Evolutionary conservation across 2,797 vertebrate species (phyloP), one percentile per base, ranked within the genome.

Genomic region (Phylloscopus collybita): DNA sequence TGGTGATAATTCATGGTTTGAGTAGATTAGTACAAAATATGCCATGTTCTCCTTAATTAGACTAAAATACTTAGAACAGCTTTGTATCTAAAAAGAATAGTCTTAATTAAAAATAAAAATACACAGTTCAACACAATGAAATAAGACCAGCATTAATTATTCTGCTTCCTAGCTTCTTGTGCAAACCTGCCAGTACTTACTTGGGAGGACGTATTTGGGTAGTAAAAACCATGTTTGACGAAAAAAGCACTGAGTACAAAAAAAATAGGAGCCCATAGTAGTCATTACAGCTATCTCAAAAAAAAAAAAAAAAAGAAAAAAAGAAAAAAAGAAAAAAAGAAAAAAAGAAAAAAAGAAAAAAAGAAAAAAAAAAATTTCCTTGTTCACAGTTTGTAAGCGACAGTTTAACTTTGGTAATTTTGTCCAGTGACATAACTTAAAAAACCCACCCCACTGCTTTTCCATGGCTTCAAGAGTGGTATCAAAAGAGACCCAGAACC

Each of bases 81-180:
- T 85, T 83, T 64, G 45, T 34, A 89, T 56, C n/a, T 66, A 81
- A 82, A 74, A 74, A 91, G 62, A 90, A 79, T 42, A 86, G 12
- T 34, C 50, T 78, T 54, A 92, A 89, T 50, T 92, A 22, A 83
- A 82, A 84, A 65, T 40, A 93, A 25, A 95, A 85, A n/a, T 62
- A 75, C 67, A 59, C 34, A 75, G 51, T 59, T 79, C 27, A 89
- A 82, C 71, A 89, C 54, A 87, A 62, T 20, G 15, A 95, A 90
- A 30, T 38, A 88, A 75, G 75, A 85, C 20, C 26, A 71, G 70
- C 13, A n/a, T 40, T 51, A 83, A 80, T 65, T 76, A 91, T 60
- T 87, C 75, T 87, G 59, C 16, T 72, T 70, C 81, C 60, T 86
- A 45, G 65, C n/a, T 86, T 60, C 80, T n/a, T 65, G 54, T 61